Evolutionary conservation across 2,113 vertebrate species (phyloP).

Genomic region (Oxyura jamaicensis): DNA sequence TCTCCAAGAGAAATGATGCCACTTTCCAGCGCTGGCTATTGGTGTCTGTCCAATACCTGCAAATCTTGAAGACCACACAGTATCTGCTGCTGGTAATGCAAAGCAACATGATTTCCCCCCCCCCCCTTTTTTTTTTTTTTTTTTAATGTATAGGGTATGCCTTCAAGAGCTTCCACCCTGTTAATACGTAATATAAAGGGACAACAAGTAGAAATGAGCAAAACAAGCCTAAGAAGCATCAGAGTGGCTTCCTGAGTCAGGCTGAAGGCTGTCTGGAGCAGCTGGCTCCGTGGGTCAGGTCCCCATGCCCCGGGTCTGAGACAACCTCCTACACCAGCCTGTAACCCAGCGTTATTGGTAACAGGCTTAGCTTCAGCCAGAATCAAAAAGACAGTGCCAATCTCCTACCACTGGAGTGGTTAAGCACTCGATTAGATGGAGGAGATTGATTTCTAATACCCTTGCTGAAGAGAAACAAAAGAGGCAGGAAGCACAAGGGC

Average conservation of each 20-base stretch:
- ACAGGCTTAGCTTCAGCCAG: background rate
- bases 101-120: background rate
- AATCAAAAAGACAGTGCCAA: background rate
- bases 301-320: background rate
- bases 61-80: background rate
- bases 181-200: background rate
- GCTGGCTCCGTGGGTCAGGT: background rate
- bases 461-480: background rate
- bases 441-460: background rate
- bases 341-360: background rate
- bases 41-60: background rate
- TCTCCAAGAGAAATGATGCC: background rate
- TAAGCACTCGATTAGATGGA: background rate
- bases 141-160: background rate
- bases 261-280: no score
- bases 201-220: background rate
- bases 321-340: background rate
- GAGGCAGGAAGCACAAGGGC: background rate
- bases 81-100: background rate
- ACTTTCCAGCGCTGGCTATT: background rate
- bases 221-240: background rate
- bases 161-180: background rate
- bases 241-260: rapidly evolving
- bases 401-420: background rate
- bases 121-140: no score